Evolutionary conservation across 2,113 vertebrate species (phyloP).

Genomic region (Otocyon megalotis): DNA sequence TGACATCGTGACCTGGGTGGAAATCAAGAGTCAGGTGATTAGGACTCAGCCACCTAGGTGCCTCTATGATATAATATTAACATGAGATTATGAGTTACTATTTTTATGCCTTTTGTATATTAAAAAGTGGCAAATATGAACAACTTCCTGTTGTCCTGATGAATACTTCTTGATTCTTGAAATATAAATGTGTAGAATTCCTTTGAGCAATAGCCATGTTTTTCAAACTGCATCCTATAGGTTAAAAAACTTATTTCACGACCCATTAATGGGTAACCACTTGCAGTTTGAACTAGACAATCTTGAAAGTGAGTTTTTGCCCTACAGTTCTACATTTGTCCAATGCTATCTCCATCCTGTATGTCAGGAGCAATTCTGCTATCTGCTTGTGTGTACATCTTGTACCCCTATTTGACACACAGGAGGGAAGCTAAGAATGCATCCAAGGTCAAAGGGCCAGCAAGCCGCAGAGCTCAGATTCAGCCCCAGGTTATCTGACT

Average conservation of each 20-base stretch:
- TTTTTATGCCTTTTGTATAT: slow-evolving; percentile 53
- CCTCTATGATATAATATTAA: slow-evolving; percentile 19
- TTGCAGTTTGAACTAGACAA: slow-evolving; percentile 27
- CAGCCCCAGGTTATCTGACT: not conserved
- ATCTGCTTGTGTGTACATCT: not conserved
- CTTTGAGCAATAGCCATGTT: not conserved
- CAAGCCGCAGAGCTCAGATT: not conserved
- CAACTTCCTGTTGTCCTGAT: not conserved
- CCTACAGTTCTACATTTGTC: not conserved
- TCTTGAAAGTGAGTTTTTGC: not conserved
- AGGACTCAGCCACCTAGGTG: not conserved
- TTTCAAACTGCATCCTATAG: slow-evolving; percentile 22
- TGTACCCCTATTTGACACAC: slow-evolving; percentile 4
- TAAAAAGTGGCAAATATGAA: slow-evolving; percentile 56
- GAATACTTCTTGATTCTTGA: slow-evolving; percentile 39
- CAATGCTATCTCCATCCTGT: not conserved
- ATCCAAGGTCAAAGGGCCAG: not conserved
- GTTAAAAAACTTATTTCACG: slow-evolving; percentile 35
- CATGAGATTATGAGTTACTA: slow-evolving; percentile 5
- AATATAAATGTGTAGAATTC: slow-evolving; percentile 12
- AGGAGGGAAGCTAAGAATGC: not conserved
- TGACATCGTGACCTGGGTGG: not conserved
- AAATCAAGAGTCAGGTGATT: not conserved
- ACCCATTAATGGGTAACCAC: slow-evolving; percentile 5
- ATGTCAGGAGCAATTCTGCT: not conserved